Evolutionary conservation across 2,113 vertebrate species (phyloP).

Genomic region (Tursiops truncatus): DNA sequence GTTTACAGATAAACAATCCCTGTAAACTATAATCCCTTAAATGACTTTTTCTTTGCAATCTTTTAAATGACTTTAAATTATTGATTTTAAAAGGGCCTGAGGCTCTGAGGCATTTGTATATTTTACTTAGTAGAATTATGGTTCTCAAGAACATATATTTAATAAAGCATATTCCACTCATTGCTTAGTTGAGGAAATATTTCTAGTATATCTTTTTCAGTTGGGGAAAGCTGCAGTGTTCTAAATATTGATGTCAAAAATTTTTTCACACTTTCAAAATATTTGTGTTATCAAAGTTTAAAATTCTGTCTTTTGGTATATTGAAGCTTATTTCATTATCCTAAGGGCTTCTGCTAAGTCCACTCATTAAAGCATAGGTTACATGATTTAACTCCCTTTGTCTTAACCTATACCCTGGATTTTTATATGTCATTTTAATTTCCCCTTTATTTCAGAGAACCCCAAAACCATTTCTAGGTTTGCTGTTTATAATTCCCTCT

Average conservation of each 20-base stretch:
- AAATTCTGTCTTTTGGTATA: background rate
- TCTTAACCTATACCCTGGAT: background rate
- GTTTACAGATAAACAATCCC: background rate
- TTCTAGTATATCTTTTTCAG: background rate
- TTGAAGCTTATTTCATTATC: background rate
- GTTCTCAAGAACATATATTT: background rate
- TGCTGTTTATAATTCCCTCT: background rate
- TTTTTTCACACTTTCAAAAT: background rate
- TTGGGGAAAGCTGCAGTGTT: background rate
- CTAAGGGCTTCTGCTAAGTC: background rate
- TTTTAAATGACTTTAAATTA: conserved; percentile 4
- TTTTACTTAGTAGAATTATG: background rate
- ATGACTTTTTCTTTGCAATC: background rate
- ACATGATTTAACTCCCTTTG: background rate
- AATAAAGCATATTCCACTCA: background rate
- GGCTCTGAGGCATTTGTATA: background rate
- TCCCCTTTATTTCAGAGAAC: background rate
- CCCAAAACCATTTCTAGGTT: background rate
- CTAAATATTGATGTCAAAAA: background rate
- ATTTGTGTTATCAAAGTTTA: background rate
- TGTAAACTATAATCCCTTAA: background rate
- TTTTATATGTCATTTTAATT: conserved; percentile 10
- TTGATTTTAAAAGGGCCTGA: background rate
- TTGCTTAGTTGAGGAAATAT: background rate
- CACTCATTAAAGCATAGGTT: background rate